phyloP scores from a whole-genome alignment of 1,140 invertebrate genomes.

The Drosophila tristis region DNA sequence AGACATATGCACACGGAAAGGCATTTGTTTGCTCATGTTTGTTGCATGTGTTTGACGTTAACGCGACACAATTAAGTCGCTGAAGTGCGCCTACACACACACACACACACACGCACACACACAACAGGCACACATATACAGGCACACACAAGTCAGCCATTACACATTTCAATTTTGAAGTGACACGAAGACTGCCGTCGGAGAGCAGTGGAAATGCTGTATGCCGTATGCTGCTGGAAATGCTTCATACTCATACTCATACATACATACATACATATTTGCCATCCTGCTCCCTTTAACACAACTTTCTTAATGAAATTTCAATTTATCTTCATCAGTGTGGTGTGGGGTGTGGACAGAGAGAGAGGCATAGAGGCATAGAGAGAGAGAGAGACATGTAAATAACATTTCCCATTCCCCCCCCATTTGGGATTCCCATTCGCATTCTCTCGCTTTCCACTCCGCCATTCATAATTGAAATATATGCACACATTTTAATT shows the following conservation, averaged over 20 bases:
- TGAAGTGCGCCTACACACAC: constrained; percentile 72
- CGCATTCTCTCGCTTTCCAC: constrained; percentile 24
- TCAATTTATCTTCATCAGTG: constrained; percentile 67
- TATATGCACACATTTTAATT: constrained; percentile 81
- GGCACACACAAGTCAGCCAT: constrained; percentile 58
- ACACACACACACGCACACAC: constrained; percentile 15
- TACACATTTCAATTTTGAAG: constrained; percentile 78
- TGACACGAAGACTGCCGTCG: constrained; percentile 27
- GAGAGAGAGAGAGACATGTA: constrained; percentile 45
- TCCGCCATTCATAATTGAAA: constrained; percentile 58
- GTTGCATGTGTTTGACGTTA: constrained; percentile 82
- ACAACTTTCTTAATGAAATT: constrained; percentile 81
- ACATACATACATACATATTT: constrained; percentile 8
- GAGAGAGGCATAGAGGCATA: constrained; percentile 7
- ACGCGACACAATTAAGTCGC: constrained; percentile 81
- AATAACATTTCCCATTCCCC: constrained; percentile 60
- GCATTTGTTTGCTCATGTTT: constrained; percentile 80
- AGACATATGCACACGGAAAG: constrained; percentile 27
- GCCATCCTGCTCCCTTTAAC: constrained; percentile 16
- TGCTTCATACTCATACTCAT: background rate
- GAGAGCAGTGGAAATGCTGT: background rate
- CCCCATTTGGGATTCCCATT: constrained; percentile 12
- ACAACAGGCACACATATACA: constrained; percentile 6
- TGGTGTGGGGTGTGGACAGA: background rate
- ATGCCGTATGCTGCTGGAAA: no score